Evolutionary conservation across 2,797 vertebrate species (phyloP).

Genomic region (Pseudochirops corinnae): DNA sequence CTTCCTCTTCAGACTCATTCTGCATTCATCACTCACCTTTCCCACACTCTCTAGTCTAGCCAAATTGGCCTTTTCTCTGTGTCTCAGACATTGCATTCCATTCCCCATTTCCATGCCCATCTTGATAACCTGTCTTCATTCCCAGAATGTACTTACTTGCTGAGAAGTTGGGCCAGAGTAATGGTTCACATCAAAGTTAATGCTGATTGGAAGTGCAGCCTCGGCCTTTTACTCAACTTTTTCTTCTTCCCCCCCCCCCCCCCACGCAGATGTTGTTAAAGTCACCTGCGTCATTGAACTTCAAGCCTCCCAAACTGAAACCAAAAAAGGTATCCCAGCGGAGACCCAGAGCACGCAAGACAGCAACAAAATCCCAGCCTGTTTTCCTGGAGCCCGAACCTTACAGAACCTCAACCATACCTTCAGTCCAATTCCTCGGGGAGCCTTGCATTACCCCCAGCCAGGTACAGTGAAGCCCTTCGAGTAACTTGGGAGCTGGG

Average conservation of each 20-base stretch:
- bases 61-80: neutral
- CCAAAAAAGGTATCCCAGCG: conserved; percentile 79
- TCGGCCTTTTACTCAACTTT: neutral
- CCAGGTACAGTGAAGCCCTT: conserved; percentile 85
- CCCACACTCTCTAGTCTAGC: neutral
- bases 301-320: conserved; percentile 82
- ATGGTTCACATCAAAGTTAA: neutral
- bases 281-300: conserved; percentile 83
- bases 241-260: conserved; percentile 22
- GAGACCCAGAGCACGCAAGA: conserved; percentile 76
- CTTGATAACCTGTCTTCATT: neutral
- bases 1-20: neutral
- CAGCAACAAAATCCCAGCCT: conserved; percentile 81
- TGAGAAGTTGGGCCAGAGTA: neutral
- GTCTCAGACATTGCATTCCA: neutral
- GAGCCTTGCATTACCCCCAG: conserved; percentile 82
- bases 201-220: neutral
- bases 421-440: conserved; percentile 84
- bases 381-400: conserved; percentile 56
- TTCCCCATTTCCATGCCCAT: neutral
- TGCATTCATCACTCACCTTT: neutral
- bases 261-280: conserved; percentile 91
- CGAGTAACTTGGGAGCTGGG: neutral
- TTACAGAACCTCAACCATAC: conserved; percentile 79
- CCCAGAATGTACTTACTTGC: neutral